Base-by-base conservation (phyloP, 37 sponge, comb jelly and placozoan genomes). In the Haliclona indistincta region DNA sequence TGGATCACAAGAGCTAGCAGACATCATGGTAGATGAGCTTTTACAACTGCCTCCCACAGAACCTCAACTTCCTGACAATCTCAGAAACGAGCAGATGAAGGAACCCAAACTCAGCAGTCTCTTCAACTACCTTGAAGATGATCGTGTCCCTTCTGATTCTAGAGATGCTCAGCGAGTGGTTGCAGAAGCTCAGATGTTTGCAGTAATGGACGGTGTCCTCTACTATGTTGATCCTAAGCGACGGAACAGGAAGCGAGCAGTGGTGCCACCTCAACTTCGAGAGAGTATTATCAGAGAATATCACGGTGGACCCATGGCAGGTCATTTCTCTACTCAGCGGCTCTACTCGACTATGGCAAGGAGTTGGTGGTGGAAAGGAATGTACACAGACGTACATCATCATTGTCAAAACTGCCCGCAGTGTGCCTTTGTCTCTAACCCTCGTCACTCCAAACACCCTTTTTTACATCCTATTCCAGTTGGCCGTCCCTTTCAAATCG, bases 401-500 rank as follows among this genome's bases (percentile, higher is more conserved):
- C 56, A 35, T 68, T 79, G 80, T 68, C 43, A 45, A 22, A 37
- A 61, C 2, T 79, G 80, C 32, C 70, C 68, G 3, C n/a, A 13
- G 5, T 79, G 70, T 79, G 80, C 40, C 15, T 42, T 70, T 22
- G 3, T 38, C 40, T 38, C 38, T 3, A 61, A 70, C 1, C 1
- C 62, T 4, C 39, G 43, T 15, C n/a, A 61, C 17, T 20, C 54
- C 13, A 60, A 34, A 20, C 28, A 37, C 7, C 74, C 74, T 7
- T 4, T 22, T 23, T 7, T 74, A 1, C 51, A 52, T 17, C 62
- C 62, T 19, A 74, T 74, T 6, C 74, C 78, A 2, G 78, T 66
- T 19, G 68, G 39, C 1, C 54, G 74, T 20, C 87, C 80, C n/a
- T 86, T 86, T 81, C 55, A 79, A 20, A 61, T 26, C 26, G 74